Percentiles rank a stretch among this genome's conserved stretches.
Evolutionary conservation across 1,140 invertebrate genomes (phyloP).

Genomic region (Dendrolimus kikuchii): DNA sequence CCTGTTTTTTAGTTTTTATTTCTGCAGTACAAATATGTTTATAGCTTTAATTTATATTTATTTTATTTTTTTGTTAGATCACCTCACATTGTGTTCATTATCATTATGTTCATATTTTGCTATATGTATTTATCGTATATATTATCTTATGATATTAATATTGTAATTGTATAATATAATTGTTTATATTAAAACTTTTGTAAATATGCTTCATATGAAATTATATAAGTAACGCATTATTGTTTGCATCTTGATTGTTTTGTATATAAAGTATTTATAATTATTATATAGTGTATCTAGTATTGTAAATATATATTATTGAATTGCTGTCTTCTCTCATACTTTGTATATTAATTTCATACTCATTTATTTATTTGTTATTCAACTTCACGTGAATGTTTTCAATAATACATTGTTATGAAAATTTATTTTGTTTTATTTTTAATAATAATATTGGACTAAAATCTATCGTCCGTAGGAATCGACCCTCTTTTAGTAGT

Average conservation of each 20-base stretch:
- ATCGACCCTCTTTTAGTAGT: too few species aligned
- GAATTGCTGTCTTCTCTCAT: neutral
- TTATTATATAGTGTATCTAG: constrained; percentile 13
- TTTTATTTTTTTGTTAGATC: constrained; percentile 15
- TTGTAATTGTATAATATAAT: constrained; percentile 18
- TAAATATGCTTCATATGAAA: constrained; percentile 58
- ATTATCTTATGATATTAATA: constrained; percentile 23
- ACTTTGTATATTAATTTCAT: constrained; percentile 1
- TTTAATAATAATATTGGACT: too few species aligned
- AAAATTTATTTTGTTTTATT: too few species aligned
- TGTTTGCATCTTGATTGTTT: constrained; percentile 45
- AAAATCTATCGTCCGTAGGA: too few species aligned
- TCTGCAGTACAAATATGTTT: constrained; percentile 50
- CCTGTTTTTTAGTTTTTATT: constrained; percentile 48
- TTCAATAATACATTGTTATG: too few species aligned
- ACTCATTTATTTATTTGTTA: constrained; percentile 1
- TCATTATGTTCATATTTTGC: constrained; percentile 2
- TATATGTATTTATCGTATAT: constrained; percentile 21
- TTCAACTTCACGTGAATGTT: too few species aligned
- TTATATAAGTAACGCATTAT: constrained; percentile 52
- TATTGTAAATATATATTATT: neutral
- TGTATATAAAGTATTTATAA: constrained; percentile 17
- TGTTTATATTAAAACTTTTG: constrained; percentile 41
- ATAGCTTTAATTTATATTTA: constrained; percentile 47
- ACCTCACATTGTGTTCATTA: constrained; percentile 1